Conservation (phyloP, 2,113 vertebrate genomes). For the Erythrocercus mccallii region DNA sequence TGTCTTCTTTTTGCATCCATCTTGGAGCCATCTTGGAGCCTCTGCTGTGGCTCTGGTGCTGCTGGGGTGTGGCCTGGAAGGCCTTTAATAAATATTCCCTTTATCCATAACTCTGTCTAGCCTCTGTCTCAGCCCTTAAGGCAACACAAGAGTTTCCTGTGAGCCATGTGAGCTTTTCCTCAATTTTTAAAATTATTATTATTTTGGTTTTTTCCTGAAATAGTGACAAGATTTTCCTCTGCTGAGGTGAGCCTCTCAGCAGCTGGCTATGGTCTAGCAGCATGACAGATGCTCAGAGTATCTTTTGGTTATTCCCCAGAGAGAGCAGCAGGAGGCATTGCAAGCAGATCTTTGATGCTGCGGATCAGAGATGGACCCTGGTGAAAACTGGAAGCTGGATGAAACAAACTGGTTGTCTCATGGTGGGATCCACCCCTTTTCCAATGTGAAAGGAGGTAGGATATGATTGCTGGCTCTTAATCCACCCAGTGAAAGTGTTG, state of each 20-base stretch:
- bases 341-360: constrained; percentile 43
- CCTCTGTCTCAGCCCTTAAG: no score
- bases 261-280: neutral
- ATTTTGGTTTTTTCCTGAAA: neutral
- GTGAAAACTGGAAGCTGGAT: constrained; percentile 75
- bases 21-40: no score
- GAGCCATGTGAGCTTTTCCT: accelerated
- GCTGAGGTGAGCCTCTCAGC: neutral
- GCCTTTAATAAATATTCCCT: no score
- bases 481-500: neutral
- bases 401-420: constrained; percentile 73
- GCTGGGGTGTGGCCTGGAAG: no score
- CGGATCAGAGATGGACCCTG: constrained; percentile 70
- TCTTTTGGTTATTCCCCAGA: constrained; percentile 51
- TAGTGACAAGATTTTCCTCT: neutral
- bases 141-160: no score
- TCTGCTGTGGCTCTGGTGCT: no score
- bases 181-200: no score
- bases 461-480: neutral
- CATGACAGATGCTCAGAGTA: neutral
- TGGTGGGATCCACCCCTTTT: constrained; percentile 68
- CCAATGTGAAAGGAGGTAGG: constrained; percentile 66
- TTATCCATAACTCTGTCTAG: no score
- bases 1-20: no score
- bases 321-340: neutral